A percentile compares a stretch with the other conserved stretches of the same genome.
phyloP scores from a whole-genome alignment of 2,113 vertebrate genomes.

The Rattus norvegicus region GRCr8 NC_086031.1:63478001-63478500 shows the following conservation, averaged over 20 bases:
- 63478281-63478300: constrained; percentile 29
- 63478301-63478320: background rate
- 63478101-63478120: background rate
- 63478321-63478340: background rate
- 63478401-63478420: background rate
- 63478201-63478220: constrained; percentile 48
- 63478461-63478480: background rate
- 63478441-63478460: background rate
- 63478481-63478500: accelerated
- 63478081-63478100: background rate
- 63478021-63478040: background rate
- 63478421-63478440: background rate
- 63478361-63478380: background rate
- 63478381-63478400: background rate
- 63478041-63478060: background rate
- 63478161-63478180: background rate
- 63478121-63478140: background rate
- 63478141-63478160: constrained; percentile 6
- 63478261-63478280: background rate
- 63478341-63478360: background rate
- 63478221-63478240: constrained; percentile 71
- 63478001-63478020: background rate
- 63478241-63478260: background rate
- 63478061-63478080: background rate
- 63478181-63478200: constrained; percentile 53